Base-by-base conservation (phyloP, 35 echinoderm and acorn worm genomes). In the Apostichopus parvimensis region DNA sequence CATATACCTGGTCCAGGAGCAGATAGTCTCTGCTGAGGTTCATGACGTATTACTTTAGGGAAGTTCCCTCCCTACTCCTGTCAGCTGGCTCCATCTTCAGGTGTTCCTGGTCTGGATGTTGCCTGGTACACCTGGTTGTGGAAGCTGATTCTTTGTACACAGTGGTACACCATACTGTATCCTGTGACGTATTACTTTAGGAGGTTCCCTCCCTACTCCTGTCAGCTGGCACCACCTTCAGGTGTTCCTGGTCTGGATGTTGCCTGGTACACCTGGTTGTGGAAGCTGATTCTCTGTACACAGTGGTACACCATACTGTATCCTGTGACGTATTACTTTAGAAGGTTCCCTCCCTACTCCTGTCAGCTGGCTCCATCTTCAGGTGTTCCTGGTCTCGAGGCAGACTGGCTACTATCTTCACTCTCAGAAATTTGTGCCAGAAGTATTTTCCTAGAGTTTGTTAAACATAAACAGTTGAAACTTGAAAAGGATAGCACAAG, bases 381-480 rank as follows among this genome's bases (percentile, higher is more conserved):
- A 6, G 78, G 78, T 25, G 78, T 80, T 8, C 13, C 78, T 7
- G 78, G 26, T 34, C 78, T 80, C 34, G 78, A 80, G 26, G 17
- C 5, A 5, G 78, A 80, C 25, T 80, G 21, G 14, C 53, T 80
- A 15, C 78, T 80, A 45, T 80, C 78, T 9, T 80, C 78, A 80
- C 78, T 80, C 78, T 80, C 78, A 8, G 78, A 80, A 26, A 80
- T 80, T 12, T 80, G 78, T 45, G 78, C 78, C 53, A 80, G n/a
- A 45, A 80, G 53, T 14, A 80, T 80, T 80, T 80, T 80, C 25
- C 78, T 80, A 34, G 78, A 25, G 26, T 45, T 68, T 45, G 7
- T 21, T 21, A 6, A 26, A 8, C 0, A 14, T 13, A 45, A 80
- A 45, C n/a, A 80, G 12, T 26, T 80, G 45, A 80, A 80, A 45